These are phyloP conservation scores for Cephalopholis sonnerati DNA, from an alignment of 2,113 vertebrate species.

Conservation along the genomic window DNA sequence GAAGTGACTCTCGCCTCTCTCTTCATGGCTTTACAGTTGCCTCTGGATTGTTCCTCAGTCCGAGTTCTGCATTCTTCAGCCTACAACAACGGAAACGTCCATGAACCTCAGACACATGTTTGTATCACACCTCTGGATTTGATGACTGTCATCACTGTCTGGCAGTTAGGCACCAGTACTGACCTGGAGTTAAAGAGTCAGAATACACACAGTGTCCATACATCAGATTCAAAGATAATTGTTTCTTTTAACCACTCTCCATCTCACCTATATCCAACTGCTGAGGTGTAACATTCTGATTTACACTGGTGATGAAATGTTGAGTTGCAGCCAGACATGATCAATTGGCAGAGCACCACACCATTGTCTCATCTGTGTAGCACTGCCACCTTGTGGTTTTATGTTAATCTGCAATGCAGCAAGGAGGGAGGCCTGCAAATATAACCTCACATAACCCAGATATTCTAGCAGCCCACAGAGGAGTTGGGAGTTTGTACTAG, in stretches of 20 bases:
- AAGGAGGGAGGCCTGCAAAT: neutral
- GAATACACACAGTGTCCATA: neutral
- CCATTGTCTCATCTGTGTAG: slow-evolving; percentile 15
- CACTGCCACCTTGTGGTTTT: slow-evolving; percentile 45
- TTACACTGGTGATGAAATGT: neutral
- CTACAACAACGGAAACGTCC: slow-evolving; percentile 1
- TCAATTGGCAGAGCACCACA: neutral
- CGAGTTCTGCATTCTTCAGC: slow-evolving; percentile 6
- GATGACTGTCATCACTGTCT: neutral
- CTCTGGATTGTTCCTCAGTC: slow-evolving; percentile 36
- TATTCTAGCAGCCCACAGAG: neutral
- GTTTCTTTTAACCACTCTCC: neutral
- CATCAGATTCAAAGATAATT: neutral
- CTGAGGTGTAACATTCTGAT: neutral
- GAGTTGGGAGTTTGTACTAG: neutral
- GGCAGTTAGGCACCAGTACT: neutral
- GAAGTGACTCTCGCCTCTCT: slow-evolving; percentile 60
- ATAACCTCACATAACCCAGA: neutral
- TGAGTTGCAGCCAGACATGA: slow-evolving; percentile 9
- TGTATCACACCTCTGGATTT: neutral
- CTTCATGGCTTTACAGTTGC: slow-evolving; percentile 37
- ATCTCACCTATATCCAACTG: neutral
- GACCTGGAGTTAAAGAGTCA: neutral
- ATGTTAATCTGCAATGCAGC: slow-evolving; percentile 40
- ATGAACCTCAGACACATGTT: neutral